phyloP scores from a whole-genome alignment of 1,140 invertebrate species.

The Euschistus heros region DNA sequence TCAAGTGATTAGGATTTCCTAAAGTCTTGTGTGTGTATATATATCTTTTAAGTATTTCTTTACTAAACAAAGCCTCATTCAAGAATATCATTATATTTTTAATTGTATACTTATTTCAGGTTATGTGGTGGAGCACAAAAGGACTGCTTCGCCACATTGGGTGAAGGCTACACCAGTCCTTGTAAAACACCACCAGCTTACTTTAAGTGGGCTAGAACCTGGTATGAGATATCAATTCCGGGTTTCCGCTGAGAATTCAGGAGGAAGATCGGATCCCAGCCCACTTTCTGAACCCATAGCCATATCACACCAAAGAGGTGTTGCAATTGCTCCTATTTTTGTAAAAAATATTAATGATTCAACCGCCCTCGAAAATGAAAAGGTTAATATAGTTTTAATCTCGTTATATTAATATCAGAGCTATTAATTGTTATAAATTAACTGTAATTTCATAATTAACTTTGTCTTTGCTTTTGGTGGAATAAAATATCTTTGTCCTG shows the following conservation, averaged over 20 bases:
- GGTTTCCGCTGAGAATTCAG: constrained; percentile 73
- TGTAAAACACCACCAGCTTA: constrained; percentile 55
- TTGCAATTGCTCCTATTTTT: constrained; percentile 55
- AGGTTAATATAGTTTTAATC: constrained; percentile 35
- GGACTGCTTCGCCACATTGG: constrained; percentile 65
- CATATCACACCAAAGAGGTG: constrained; percentile 55
- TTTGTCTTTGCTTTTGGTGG: too few relatives aligned
- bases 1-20: too few relatives aligned
- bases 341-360: constrained; percentile 52
- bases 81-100: too few relatives aligned
- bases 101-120: constrained; percentile 37
- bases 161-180: constrained; percentile 58
- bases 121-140: constrained; percentile 68
- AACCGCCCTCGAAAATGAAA: constrained; percentile 62
- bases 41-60: too few relatives aligned
- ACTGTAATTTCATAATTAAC: too few relatives aligned
- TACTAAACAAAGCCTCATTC: too few relatives aligned
- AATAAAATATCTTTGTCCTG: too few relatives aligned
- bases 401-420: too few relatives aligned
- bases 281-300: constrained; percentile 65
- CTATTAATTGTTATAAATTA: too few relatives aligned
- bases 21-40: too few relatives aligned
- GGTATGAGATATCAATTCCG: constrained; percentile 84
- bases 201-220: constrained; percentile 64
- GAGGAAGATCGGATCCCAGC: constrained; percentile 67